Evolutionary conservation across 2,113 vertebrate species (phyloP).

Genomic region (Notothenia rossii): DNA sequence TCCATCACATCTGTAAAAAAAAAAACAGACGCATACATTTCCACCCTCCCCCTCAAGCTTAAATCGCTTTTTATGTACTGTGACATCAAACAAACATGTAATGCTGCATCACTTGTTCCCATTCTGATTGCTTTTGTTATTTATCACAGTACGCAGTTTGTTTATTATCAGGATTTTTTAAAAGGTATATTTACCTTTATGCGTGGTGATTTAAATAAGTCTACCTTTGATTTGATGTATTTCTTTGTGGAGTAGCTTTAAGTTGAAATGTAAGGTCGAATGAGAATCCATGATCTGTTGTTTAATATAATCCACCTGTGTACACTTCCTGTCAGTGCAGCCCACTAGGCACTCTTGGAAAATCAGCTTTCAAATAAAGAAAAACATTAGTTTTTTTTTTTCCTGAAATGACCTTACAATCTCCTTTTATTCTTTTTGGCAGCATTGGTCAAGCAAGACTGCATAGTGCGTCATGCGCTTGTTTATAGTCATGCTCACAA

Average conservation of each 20-base stretch:
- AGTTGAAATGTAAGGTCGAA: slow-evolving; percentile 17
- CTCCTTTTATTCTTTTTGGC: slow-evolving; percentile 7
- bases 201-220: background rate
- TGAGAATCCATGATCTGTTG: background rate
- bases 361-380: background rate
- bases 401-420: background rate
- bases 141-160: background rate
- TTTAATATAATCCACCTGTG: background rate
- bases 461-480: background rate
- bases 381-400: background rate
- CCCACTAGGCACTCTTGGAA: background rate
- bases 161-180: slow-evolving; percentile 9
- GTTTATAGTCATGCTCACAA: slow-evolving; percentile 8
- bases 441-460: slow-evolving; percentile 22
- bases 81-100: slow-evolving; percentile 51
- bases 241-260: background rate
- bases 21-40: slow-evolving; percentile 11
- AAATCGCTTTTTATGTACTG: slow-evolving; percentile 41
- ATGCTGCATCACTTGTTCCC: slow-evolving; percentile 37
- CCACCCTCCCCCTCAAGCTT: slow-evolving; percentile 13
- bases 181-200: background rate
- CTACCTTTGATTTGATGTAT: background rate
- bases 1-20: slow-evolving; percentile 21
- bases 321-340: slow-evolving; percentile 5
- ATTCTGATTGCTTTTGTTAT: slow-evolving; percentile 4